phyloP scores from a whole-genome alignment of 2,113 vertebrate genomes.

The Pomatorhinus ruficollis region DNA sequence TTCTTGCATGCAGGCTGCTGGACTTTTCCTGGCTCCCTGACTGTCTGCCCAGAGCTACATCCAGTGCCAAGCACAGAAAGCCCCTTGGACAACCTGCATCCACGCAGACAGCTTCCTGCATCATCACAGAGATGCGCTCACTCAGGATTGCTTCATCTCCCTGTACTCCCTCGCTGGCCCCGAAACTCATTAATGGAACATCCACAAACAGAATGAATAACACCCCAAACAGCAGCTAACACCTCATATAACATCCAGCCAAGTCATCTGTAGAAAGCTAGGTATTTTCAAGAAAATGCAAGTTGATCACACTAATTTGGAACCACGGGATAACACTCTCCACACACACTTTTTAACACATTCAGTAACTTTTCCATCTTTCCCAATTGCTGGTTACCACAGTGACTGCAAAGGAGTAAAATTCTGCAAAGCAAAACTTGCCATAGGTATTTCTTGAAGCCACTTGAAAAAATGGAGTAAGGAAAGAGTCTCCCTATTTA shows the following conservation, averaged over 20 bases:
- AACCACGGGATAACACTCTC: background rate
- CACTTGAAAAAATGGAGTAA: background rate
- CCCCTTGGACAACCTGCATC: background rate
- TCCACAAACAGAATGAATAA: background rate
- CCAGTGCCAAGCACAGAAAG: background rate
- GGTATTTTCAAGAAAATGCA: background rate
- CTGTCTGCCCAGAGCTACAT: background rate
- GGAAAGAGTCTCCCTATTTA: background rate
- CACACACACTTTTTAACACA: background rate
- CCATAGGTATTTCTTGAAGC: background rate
- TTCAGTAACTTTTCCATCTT: background rate
- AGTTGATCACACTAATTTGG: background rate
- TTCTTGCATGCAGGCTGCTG: background rate
- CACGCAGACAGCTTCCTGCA: background rate
- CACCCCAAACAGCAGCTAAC: background rate
- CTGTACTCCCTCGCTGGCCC: background rate
- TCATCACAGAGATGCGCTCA: accelerated
- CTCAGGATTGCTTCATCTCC: background rate
- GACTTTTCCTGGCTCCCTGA: background rate
- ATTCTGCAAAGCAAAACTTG: background rate
- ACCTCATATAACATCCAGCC: background rate
- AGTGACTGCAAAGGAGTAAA: background rate
- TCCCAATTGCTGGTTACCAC: background rate
- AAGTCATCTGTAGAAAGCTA: background rate
- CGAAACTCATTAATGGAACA: background rate